Conservation (phyloP, 2,888 invertebrate species). For the Oxystoma pomonae region DNA sequence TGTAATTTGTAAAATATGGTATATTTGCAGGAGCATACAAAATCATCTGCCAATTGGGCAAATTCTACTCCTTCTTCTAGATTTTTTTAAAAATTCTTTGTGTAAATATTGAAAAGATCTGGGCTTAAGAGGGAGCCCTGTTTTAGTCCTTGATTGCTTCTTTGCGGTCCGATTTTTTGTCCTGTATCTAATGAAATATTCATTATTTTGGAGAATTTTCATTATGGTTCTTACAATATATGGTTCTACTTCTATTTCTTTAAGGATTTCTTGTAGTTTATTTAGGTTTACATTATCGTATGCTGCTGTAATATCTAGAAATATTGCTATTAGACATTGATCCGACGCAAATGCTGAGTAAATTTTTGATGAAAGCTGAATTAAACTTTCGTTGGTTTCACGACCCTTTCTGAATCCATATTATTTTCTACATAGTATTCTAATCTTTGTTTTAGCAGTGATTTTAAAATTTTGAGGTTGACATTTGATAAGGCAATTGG, state of each 20-base stretch:
- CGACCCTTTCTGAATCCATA: too few relatives aligned
- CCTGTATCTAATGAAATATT: not conserved
- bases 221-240: not conserved
- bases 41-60: not conserved
- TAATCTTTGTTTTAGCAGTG: too few relatives aligned
- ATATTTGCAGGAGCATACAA: not conserved
- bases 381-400: too few relatives aligned
- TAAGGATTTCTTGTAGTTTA: not conserved
- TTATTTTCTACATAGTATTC: too few relatives aligned
- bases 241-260: not conserved
- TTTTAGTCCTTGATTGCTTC: not conserved
- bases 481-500: too few relatives aligned
- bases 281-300: not conserved
- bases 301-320: not conserved
- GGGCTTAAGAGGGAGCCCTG: not conserved
- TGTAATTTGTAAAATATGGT: not conserved
- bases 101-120: not conserved
- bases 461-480: too few relatives aligned
- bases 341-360: too few relatives aligned
- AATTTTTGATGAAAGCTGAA: too few relatives aligned
- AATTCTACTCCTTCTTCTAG: not conserved
- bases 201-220: not conserved
- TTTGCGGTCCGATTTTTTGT: not conserved
- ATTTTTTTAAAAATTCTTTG: not conserved
- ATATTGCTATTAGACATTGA: too few relatives aligned